phyloP scores from a whole-genome alignment of 2,888 invertebrate genomes.

The Eupithecia subumbrata region DNA sequence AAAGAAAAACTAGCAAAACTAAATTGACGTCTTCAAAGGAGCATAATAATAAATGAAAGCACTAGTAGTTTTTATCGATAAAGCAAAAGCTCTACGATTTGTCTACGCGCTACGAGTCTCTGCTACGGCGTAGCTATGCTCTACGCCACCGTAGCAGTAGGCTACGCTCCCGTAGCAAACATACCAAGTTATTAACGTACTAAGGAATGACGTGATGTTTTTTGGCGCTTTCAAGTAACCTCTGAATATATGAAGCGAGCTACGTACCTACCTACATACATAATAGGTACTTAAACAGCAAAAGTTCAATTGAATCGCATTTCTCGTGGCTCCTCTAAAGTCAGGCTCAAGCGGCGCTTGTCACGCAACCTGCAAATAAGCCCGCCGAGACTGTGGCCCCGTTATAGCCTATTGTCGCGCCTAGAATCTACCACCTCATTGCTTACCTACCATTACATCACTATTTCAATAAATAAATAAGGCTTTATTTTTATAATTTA shows the following conservation, averaged over 20 bases:
- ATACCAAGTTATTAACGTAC: neutral
- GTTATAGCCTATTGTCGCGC: slow-evolving; percentile 42
- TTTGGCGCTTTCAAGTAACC: no score
- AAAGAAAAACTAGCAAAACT: neutral
- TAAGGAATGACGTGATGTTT: no score
- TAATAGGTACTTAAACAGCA: no score
- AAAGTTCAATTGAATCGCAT: neutral
- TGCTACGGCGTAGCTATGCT: neutral
- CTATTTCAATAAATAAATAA: neutral
- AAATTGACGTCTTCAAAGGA: neutral
- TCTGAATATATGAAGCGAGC: no score
- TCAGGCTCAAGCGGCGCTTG: slow-evolving; percentile 27
- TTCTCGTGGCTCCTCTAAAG: slow-evolving; percentile 4
- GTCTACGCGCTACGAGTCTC: neutral
- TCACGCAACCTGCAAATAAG: slow-evolving; percentile 45
- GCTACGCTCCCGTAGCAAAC: neutral
- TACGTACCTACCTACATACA: no score
- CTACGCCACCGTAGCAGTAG: neutral
- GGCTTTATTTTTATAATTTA: no score
- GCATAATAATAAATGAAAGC: no score
- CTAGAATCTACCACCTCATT: slow-evolving; percentile 15
- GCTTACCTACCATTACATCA: neutral
- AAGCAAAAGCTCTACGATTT: neutral
- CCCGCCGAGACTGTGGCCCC: slow-evolving; percentile 38
- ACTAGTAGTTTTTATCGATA: neutral